phyloP scores from a whole-genome alignment of 2,113 vertebrate species.

The Syngnathoides biaculeatus region DNA sequence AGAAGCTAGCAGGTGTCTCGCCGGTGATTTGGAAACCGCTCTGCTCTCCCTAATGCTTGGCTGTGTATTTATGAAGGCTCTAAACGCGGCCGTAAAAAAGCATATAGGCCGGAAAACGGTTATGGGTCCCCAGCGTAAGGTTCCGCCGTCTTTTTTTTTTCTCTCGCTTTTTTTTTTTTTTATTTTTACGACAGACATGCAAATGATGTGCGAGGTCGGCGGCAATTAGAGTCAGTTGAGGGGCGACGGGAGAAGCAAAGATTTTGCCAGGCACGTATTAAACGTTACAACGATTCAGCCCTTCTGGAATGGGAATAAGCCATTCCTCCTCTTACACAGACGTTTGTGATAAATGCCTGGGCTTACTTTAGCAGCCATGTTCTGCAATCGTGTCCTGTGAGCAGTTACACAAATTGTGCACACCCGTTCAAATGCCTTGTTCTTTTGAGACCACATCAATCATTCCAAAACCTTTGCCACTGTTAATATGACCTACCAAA shows the following conservation, averaged over 20 bases:
- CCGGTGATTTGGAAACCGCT: conserved; percentile 22
- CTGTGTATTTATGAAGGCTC: conserved; percentile 66
- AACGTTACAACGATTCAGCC: conserved; percentile 48
- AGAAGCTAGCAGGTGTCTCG: conserved; percentile 41
- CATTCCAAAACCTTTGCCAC: too few relatives aligned
- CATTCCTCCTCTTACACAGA: background rate
- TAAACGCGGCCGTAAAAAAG: conserved; percentile 69
- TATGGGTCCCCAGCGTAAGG: conserved; percentile 60
- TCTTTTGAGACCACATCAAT: too few relatives aligned
- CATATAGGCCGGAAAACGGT: conserved; percentile 63
- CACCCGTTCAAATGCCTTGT: too few relatives aligned
- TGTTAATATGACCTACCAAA: too few relatives aligned
- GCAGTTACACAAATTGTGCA: background rate
- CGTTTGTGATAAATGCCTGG: conserved; percentile 15
- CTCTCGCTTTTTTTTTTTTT: conserved; percentile 51
- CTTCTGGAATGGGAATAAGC: conserved; percentile 4
- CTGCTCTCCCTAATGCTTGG: conserved; percentile 49
- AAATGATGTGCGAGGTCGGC: conserved; percentile 61
- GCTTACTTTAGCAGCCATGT: conserved; percentile 2
- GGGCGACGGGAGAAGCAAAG: background rate
- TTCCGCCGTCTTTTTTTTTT: conserved; percentile 56
- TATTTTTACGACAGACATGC: conserved; percentile 52
- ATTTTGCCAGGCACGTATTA: conserved; percentile 11
- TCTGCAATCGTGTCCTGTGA: background rate
- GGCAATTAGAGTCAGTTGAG: conserved; percentile 59